These are phyloP conservation scores for Delphinapterus leucas DNA, from an alignment of 2,113 vertebrate genomes.

Conservation along the genomic window DNA sequence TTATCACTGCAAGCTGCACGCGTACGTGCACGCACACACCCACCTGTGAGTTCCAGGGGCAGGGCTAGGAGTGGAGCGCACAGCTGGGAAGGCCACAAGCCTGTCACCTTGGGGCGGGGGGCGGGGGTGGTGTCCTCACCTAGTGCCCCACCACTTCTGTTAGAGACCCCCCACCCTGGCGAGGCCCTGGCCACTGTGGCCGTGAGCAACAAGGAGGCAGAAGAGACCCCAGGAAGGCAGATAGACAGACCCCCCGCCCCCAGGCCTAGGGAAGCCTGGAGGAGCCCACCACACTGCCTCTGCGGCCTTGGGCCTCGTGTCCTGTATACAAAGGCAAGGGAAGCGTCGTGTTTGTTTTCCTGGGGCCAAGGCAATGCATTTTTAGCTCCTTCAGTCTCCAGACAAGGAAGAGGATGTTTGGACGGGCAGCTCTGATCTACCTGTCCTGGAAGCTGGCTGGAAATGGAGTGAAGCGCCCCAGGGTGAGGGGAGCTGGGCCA, in stretches of 20 bases:
- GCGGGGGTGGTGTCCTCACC: neutral
- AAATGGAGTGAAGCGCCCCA: neutral
- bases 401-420: constrained; percentile 78
- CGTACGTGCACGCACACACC: fast-evolving
- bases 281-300: neutral
- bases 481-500: neutral
- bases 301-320: neutral
- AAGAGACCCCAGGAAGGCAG: neutral
- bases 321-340: constrained; percentile 55
- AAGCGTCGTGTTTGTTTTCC: constrained; percentile 71
- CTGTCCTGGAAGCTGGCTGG: constrained; percentile 46
- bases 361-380: constrained; percentile 30
- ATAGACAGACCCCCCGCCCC: neutral
- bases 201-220: neutral
- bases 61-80: neutral
- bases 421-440: constrained; percentile 40
- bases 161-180: neutral
- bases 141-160: neutral
- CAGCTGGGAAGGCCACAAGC: neutral
- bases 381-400: constrained; percentile 68
- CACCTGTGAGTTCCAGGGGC: neutral
- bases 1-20: neutral
- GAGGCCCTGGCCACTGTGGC: neutral
- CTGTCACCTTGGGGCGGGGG: neutral
- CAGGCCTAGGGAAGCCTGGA: neutral